Evolutionary conservation across 1,140 invertebrate genomes (phyloP), one percentile per base, ranked within the genome.

Genomic region (Orussus abietinus): DNA sequence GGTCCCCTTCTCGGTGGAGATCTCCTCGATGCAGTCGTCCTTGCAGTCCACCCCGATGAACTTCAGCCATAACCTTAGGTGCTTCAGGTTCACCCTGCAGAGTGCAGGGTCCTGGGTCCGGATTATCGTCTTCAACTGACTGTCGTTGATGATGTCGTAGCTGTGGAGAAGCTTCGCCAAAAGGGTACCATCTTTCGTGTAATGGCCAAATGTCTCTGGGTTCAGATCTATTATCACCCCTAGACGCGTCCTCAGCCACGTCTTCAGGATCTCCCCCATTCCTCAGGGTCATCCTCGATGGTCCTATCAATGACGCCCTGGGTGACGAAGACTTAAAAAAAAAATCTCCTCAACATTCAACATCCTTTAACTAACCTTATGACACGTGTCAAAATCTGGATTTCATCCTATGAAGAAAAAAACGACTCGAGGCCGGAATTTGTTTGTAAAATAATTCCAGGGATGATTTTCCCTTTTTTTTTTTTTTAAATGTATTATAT

Each of bases 51-150:
- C 68, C 30, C 74, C 69, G 2, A 81, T 52, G 28, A 71, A 60
- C 11, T 55, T 55, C 14, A 80, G 41, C 78, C 78, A 80, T 25
- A 69, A 41, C 2, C 44, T 49, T 17, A 81, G 51, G 40, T 72
- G 59, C 37, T 62, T 72, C 53, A 78, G 70, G 44, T 80, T 80
- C 14, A 68, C 71, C 35, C 74, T 61, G 29, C 72, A 62, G 17
- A 77, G 57, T 5, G 69, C 62, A 2, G 63, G 51, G 26, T 70
- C 60, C 15, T 73, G 61, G 15, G 72, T 70, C 0, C 10, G 20
- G 1, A 35, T 10, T 20, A 68, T 55, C 11, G 42, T 62, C 1
- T 51, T 49, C 22, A 70, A 35, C 42, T 76, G 64, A 18, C 61
- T 56, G 19, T 53, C 42, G 6, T 40, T 63, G 12, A 77, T 74